These are phyloP conservation scores for Telmatherina bonti DNA, from an alignment of 2,797 vertebrate species.

Conservation along the genomic window DNA sequence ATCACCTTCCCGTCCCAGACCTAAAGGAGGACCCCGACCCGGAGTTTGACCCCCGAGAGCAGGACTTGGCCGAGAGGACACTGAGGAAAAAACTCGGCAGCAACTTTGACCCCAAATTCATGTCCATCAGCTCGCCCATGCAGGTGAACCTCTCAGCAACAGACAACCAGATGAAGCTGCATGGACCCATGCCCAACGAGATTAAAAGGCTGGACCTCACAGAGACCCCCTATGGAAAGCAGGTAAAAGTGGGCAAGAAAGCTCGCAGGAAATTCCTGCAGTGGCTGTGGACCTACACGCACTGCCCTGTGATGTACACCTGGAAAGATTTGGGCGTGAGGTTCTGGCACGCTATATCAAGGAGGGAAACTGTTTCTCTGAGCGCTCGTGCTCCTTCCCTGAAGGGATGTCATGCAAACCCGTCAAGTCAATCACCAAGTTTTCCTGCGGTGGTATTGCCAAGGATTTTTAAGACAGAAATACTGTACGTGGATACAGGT, in stretches of 20 bases:
- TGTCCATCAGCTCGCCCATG: conserved; percentile 87
- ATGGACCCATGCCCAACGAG: conserved; percentile 86
- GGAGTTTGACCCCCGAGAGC: conserved; percentile 93
- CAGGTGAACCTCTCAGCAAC: conserved; percentile 82
- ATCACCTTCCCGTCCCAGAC: conserved; percentile 88
- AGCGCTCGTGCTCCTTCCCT: conserved; percentile 92
- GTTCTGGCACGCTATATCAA: conserved; percentile 95
- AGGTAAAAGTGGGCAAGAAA: conserved; percentile 90
- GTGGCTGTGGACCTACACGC: conserved; percentile 93
- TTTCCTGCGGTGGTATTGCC: conserved; percentile 94
- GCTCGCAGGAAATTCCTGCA: conserved; percentile 92
- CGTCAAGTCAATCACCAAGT: conserved; percentile 92
- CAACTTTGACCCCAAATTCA: conserved; percentile 90
- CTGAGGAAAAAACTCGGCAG: conserved; percentile 92
- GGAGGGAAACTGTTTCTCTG: conserved; percentile 92
- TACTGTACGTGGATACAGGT: conserved; percentile 96
- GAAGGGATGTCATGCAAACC: conserved; percentile 95
- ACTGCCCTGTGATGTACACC: conserved; percentile 91
- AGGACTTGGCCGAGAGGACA: conserved; percentile 90
- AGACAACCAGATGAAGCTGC: conserved; percentile 78
- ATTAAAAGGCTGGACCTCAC: conserved; percentile 90
- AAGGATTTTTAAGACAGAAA: conserved; percentile 93
- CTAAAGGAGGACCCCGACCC: conserved; percentile 92
- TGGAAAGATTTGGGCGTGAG: conserved; percentile 94
- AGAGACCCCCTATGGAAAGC: conserved; percentile 87